phyloP scores from a whole-genome alignment of 2,888 invertebrate genomes.

The Archips xylosteana region DNA sequence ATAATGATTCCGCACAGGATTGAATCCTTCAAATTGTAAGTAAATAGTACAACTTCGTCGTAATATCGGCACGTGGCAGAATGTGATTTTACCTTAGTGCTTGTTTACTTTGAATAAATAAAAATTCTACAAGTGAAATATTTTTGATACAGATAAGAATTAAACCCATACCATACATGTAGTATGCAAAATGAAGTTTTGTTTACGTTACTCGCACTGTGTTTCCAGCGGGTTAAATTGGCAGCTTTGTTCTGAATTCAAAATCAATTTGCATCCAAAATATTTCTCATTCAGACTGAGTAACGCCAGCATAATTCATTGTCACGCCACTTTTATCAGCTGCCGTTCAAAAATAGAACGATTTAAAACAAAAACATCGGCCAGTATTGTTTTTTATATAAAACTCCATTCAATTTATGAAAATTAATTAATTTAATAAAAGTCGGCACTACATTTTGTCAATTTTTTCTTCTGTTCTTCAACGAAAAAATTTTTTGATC shows the following conservation, averaged over 20 bases:
- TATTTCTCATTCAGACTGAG: background rate
- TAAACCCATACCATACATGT: background rate
- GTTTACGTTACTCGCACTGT: background rate
- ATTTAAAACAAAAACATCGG: slow-evolving; percentile 33
- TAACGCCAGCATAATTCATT: background rate
- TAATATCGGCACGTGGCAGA: slow-evolving; percentile 7
- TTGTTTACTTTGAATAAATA: background rate
- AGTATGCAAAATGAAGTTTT: background rate
- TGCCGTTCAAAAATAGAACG: slow-evolving; percentile 16
- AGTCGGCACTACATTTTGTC: background rate
- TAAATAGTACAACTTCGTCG: slow-evolving; percentile 8
- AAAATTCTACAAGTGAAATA: background rate
- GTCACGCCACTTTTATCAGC: slow-evolving; percentile 3
- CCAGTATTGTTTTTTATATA: slow-evolving; percentile 18
- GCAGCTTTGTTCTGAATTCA: background rate
- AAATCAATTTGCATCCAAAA: background rate
- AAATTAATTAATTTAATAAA: background rate
- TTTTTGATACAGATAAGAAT: background rate
- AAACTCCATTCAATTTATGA: background rate
- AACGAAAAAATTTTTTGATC: slow-evolving; percentile 46
- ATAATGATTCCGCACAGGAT: background rate
- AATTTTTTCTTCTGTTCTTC: slow-evolving; percentile 10
- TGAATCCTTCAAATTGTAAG: background rate
- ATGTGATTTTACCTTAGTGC: background rate
- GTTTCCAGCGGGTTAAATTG: background rate